Conservation (phyloP, 2,113 vertebrate genomes). For the Austrofundulus limnaeus region DNA sequence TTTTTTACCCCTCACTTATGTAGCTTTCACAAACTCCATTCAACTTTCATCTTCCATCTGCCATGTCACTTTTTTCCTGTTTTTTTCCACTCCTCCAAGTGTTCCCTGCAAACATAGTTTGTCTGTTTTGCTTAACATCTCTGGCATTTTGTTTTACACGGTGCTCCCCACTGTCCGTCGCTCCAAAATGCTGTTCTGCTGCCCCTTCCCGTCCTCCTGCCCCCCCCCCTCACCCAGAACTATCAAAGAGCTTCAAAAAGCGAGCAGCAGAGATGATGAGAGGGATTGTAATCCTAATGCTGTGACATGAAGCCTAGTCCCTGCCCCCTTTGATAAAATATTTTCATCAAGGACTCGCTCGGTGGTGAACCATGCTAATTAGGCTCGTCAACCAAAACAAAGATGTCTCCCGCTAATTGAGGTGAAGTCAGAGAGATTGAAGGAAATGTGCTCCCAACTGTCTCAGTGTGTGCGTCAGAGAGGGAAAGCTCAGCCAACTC, state of each 20-base stretch:
- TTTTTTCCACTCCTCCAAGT: constrained; percentile 8
- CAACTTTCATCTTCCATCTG: constrained; percentile 43
- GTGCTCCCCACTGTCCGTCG: constrained; percentile 22
- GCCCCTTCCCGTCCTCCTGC: not conserved
- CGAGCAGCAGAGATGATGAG: constrained; percentile 61
- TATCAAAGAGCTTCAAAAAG: constrained; percentile 59
- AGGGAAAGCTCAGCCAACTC: constrained; percentile 27
- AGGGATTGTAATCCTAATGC: constrained; percentile 63
- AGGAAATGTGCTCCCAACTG: constrained; percentile 39
- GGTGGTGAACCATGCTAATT: constrained; percentile 66
- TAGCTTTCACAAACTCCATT: constrained; percentile 36
- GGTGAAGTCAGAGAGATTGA: constrained; percentile 55
- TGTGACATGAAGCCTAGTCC: constrained; percentile 53
- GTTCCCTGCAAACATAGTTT: constrained; percentile 41
- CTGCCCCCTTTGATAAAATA: constrained; percentile 62
- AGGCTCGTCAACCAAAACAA: constrained; percentile 60
- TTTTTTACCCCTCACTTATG: constrained; percentile 20
- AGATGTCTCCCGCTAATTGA: constrained; percentile 62
- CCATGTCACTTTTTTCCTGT: constrained; percentile 29
- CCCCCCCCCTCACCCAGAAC: constrained; percentile 22
- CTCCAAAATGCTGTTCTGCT: constrained; percentile 10
- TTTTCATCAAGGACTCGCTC: constrained; percentile 55
- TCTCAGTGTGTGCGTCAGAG: constrained; percentile 18
- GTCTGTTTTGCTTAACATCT: constrained; percentile 39
- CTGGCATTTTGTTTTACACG: constrained; percentile 48